phyloP scores from a whole-genome alignment of 2,888 invertebrate genomes.

The Dryobota labecula region DNA sequence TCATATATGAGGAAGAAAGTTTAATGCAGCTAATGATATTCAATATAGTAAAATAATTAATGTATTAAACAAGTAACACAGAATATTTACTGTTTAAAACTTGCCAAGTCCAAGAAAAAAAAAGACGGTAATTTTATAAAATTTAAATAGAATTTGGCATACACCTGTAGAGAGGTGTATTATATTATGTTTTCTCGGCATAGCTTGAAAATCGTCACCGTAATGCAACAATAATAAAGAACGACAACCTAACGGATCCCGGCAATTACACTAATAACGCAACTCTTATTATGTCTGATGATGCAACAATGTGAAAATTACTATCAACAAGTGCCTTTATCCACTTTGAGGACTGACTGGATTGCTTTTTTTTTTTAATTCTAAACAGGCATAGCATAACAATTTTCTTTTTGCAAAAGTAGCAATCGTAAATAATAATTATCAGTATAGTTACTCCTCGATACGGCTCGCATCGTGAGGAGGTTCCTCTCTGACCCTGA shows the following conservation, averaged over 20 bases:
- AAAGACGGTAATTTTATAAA: neutral
- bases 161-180: neutral
- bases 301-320: neutral
- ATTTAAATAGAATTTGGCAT: neutral
- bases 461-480: too few relatives aligned
- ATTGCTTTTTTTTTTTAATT: neutral
- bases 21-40: too few relatives aligned
- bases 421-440: neutral
- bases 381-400: too few relatives aligned
- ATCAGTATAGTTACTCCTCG: neutral
- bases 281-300: neutral
- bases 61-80: neutral
- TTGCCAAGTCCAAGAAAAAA: neutral
- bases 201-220: conserved; percentile 14
- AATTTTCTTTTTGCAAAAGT: neutral
- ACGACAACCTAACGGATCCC: neutral
- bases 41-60: neutral
- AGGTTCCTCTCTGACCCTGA: neutral
- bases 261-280: neutral
- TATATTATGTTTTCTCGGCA: neutral
- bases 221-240: conserved; percentile 14
- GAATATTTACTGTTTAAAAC: neutral
- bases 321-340: neutral
- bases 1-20: neutral
- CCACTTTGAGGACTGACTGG: neutral